phyloP scores from a whole-genome alignment of 1,140 invertebrate species.

The Myzus persicae region DNA sequence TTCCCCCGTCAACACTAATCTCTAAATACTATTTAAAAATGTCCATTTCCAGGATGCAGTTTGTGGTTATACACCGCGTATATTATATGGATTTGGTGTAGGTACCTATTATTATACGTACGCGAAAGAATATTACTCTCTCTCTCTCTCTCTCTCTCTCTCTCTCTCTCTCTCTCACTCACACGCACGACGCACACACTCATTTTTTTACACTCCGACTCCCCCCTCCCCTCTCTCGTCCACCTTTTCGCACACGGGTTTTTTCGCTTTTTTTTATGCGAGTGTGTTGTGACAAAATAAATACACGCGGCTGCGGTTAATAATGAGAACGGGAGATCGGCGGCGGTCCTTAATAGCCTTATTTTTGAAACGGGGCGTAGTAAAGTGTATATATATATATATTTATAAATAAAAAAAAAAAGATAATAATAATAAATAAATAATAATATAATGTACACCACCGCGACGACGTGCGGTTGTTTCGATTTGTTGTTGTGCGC shows the following conservation, averaged over 20 bases:
- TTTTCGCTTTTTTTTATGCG: background rate
- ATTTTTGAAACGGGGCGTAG: slow-evolving; percentile 50
- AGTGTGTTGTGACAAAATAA: slow-evolving; percentile 56
- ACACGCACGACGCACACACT: too few relatives aligned
- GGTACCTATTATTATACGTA: slow-evolving; percentile 26
- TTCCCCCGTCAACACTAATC: slow-evolving; percentile 58
- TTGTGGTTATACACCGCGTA: slow-evolving; percentile 5
- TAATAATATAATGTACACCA: slow-evolving; percentile 12
- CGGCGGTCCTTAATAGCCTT: slow-evolving; percentile 44
- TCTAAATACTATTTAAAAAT: slow-evolving; percentile 59
- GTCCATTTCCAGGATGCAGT: slow-evolving; percentile 57
- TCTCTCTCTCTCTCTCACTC: too few relatives aligned
- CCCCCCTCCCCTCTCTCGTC: too few relatives aligned
- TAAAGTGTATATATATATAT: background rate
- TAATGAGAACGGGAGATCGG: background rate
- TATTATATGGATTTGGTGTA: background rate
- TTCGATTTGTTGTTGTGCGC: slow-evolving; percentile 41
- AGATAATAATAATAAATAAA: slow-evolving; percentile 42
- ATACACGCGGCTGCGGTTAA: slow-evolving; percentile 41
- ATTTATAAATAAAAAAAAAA: background rate
- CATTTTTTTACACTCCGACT: background rate
- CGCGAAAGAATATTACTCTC: background rate
- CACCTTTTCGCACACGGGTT: background rate
- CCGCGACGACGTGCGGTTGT: slow-evolving; percentile 20
- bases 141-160: background rate